Evolutionary conservation across 2,888 invertebrate genomes (phyloP).

Genomic region (Chymomyza amoena): DNA sequence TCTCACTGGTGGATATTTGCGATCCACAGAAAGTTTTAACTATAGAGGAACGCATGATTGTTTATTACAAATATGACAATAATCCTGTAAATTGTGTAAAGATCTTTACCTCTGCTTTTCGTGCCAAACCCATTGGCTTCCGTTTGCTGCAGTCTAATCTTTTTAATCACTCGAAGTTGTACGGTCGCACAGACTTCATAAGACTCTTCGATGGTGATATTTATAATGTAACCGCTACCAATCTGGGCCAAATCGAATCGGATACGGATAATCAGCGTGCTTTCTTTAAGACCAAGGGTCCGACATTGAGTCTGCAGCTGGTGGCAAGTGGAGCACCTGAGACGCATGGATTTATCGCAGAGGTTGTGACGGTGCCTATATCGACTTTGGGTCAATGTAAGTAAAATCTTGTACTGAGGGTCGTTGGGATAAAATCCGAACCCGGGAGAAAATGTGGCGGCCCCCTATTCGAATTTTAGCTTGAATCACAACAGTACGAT

Average conservation of each 20-base stretch:
- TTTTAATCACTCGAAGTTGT: slow-evolving; percentile 91
- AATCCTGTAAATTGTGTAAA: slow-evolving; percentile 98
- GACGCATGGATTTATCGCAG: slow-evolving; percentile 97
- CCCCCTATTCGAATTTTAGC: no score
- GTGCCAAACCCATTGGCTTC: slow-evolving; percentile 93
- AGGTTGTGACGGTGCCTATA: slow-evolving; percentile 95
- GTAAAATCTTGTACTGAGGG: slow-evolving; percentile 71
- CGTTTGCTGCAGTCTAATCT: slow-evolving; percentile 93
- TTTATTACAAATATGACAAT: slow-evolving; percentile 98
- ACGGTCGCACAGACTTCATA: slow-evolving; percentile 90
- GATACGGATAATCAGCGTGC: slow-evolving; percentile 86
- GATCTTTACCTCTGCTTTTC: slow-evolving; percentile 92
- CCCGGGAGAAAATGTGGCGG: no score
- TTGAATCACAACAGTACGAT: no score
- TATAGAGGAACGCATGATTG: slow-evolving; percentile 91
- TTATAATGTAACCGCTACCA: slow-evolving; percentile 88
- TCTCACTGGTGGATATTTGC: slow-evolving; percentile 97
- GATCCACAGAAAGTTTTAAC: slow-evolving; percentile 94
- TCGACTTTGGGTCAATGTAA: slow-evolving; percentile 93
- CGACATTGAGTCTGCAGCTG: slow-evolving; percentile 92
- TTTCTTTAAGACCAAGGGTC: slow-evolving; percentile 86
- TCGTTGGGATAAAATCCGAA: no score
- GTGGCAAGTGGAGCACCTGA: slow-evolving; percentile 97
- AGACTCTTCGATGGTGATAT: slow-evolving; percentile 95
- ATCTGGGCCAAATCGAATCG: slow-evolving; percentile 86